Evolutionary conservation across 1,140 invertebrate genomes (phyloP).

Genomic region (Drosophila bocki): DNA sequence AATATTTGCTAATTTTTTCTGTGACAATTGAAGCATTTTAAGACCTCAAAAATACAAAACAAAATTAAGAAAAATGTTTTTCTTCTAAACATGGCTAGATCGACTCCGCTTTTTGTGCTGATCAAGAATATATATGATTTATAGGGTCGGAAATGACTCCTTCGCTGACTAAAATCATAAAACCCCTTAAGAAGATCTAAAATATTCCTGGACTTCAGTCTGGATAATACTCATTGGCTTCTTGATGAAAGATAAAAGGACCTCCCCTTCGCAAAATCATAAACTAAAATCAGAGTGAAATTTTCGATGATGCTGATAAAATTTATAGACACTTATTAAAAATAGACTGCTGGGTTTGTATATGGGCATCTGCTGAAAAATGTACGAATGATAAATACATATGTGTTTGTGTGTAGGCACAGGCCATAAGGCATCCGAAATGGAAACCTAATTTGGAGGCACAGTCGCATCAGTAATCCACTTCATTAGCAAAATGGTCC

Average conservation of each 20-base stretch:
- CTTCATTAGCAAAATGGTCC: conserved; percentile 62
- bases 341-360: background rate
- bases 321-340: background rate
- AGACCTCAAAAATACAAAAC: no score
- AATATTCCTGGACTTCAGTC: background rate
- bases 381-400: background rate
- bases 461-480: conserved; percentile 44
- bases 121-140: no score
- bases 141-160: no score
- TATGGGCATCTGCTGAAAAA: conserved; percentile 1
- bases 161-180: no score
- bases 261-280: background rate
- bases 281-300: background rate
- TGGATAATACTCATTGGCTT: background rate
- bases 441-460: conserved; percentile 18
- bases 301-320: background rate
- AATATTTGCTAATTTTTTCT: no score
- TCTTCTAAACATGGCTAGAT: no score
- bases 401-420: background rate
- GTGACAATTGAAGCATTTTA: no score
- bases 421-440: conserved; percentile 10
- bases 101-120: no score
- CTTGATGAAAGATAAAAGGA: background rate
- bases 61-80: no score
- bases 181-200: no score